Conservation (phyloP, 2,113 vertebrate genomes). For the Bombycilla garrulus region DNA sequence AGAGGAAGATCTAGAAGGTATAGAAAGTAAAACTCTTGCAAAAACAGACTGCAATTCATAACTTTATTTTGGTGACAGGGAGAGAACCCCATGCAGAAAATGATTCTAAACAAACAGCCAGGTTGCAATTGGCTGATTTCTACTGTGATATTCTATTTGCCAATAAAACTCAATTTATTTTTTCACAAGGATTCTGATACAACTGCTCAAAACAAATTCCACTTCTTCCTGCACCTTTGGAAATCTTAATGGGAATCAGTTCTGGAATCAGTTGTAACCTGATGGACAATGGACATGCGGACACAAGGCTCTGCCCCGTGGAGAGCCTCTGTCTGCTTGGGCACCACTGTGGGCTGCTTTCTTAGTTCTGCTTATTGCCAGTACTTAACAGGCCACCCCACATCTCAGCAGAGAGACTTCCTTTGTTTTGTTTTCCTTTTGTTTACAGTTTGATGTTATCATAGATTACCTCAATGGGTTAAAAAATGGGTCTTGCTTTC, state of each 20-base stretch:
- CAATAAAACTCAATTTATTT: background rate
- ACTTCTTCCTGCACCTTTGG: background rate
- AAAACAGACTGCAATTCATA: background rate
- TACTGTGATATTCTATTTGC: background rate
- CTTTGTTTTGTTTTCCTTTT: background rate
- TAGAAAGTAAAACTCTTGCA: background rate
- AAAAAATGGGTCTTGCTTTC: background rate
- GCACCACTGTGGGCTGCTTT: background rate
- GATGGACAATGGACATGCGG: accelerated
- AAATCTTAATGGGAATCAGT: background rate
- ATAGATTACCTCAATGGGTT: background rate
- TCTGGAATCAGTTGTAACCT: background rate
- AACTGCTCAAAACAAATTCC: background rate
- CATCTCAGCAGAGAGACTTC: background rate
- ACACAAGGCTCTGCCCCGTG: background rate
- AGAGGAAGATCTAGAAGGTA: background rate
- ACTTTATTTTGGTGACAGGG: background rate
- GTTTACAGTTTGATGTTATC: background rate
- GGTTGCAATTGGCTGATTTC: background rate
- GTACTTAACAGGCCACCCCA: background rate
- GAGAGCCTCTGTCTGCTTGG: background rate
- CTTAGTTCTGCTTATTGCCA: background rate
- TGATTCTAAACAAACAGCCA: background rate
- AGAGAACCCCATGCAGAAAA: background rate
- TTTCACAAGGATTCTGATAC: background rate